Base-by-base conservation (phyloP, 2,113 vertebrate species). In the Grus americana region DNA sequence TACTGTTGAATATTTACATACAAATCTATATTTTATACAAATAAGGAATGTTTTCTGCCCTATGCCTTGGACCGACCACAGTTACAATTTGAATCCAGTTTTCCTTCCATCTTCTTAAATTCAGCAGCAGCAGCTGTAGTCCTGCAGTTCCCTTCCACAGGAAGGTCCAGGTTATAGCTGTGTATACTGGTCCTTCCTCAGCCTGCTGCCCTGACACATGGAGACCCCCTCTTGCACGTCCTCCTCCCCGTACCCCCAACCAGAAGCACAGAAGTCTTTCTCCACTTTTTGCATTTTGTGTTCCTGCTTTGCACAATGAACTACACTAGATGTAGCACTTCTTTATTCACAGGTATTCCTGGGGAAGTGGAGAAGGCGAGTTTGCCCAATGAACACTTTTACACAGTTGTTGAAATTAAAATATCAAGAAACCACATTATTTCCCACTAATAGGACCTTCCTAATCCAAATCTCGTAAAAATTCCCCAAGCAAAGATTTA, bases 11-110 rank as follows among this genome's bases (percentile, higher is more conserved):
- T 90, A 90, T 95, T 93, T 96, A 88, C 86, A 92, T 90, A 90
- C 27, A 92, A 90, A 88, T 92, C 73, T 85, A 2, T 47, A n/a
- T 94, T 86, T 95, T 94, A 93, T 87, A 93, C 92, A 91, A 57
- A 78, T 80, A 24, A 86, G 36, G 21, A 89, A n/a, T 21, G 13
- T 79, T 78, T 92, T 92, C 54, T 94, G 62, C 40, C 76, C 92
- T 54, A 16, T 72, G 86, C 32, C 40, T 75, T 71, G 32, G 80
- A 91, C 62, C 13, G 22, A 10, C 36, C 72, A 68, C 70, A 49
- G 57, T 78, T 78, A 50, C 40, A 66, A 59, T 54, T 29, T 52
- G 12, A 71, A 72, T 79, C 11, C 34, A 38, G 5, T 68, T 90
- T 78, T 79, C 10, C 19, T 65, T 71, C 52, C 11, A 24, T 20